These are phyloP conservation scores for Canis aureus DNA, from an alignment of 2,113 vertebrate species.

Conservation along the genomic window DNA sequence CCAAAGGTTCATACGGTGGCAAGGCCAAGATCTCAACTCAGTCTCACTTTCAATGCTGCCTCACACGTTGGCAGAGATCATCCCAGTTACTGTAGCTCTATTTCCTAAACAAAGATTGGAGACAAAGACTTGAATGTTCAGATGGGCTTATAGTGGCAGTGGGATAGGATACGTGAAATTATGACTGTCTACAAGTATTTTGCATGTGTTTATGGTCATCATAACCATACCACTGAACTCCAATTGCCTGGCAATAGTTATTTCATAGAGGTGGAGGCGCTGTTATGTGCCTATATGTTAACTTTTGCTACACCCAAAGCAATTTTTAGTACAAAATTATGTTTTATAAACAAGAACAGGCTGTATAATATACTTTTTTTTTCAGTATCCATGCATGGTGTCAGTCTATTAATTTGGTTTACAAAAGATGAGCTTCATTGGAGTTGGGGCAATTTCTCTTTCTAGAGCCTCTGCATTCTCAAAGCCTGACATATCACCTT, in stretches of 20 bases:
- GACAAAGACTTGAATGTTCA: not conserved
- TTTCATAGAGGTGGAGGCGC: not conserved
- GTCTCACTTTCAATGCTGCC: not conserved
- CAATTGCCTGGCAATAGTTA: not conserved
- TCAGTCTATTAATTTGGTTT: not conserved
- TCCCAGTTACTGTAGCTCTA: not conserved
- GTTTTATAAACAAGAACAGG: slow-evolving; percentile 19
- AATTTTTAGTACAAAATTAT: slow-evolving; percentile 9
- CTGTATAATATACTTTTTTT: not conserved
- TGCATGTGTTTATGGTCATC: not conserved
- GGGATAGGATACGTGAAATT: not conserved
- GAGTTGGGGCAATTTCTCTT: not conserved
- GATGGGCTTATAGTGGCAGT: not conserved
- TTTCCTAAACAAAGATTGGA: not conserved
- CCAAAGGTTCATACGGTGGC: not conserved
- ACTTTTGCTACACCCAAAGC: not conserved
- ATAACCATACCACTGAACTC: not conserved
- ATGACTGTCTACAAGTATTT: not conserved
- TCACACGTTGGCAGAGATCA: not conserved
- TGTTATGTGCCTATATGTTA: not conserved
- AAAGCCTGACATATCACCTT: not conserved
- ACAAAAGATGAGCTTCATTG: not conserved
- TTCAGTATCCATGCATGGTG: not conserved
- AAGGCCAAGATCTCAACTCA: not conserved
- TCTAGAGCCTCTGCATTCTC: not conserved